phyloP scores from a whole-genome alignment of 2,888 invertebrate species.

The Leptinotarsa haldemani region DNA sequence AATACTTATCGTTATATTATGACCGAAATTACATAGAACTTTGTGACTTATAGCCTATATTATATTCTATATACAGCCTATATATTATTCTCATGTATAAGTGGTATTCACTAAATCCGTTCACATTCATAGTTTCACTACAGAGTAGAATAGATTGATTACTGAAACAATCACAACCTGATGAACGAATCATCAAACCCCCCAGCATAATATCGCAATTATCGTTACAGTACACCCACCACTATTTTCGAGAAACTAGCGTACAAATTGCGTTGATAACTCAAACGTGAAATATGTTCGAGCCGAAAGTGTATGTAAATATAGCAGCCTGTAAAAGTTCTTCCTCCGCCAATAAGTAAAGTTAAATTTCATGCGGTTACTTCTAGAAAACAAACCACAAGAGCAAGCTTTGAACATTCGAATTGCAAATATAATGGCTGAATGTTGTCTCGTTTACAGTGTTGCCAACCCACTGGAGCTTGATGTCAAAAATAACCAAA shows the following conservation, averaged over 20 bases:
- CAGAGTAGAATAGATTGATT: not conserved
- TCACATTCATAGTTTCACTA: no score
- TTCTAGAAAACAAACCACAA: slow-evolving; percentile 50
- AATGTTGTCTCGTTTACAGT: slow-evolving; percentile 55
- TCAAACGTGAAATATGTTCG: slow-evolving; percentile 43
- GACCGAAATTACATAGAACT: no score
- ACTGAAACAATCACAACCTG: not conserved
- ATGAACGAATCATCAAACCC: not conserved
- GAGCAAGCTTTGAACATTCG: slow-evolving; percentile 57
- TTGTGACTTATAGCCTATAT: no score
- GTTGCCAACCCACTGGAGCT: no score
- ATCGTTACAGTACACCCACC: slow-evolving; percentile 26
- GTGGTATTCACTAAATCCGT: no score
- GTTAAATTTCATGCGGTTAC: slow-evolving; percentile 52
- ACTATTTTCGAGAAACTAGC: slow-evolving; percentile 30
- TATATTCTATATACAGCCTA: no score
- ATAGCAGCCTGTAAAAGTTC: slow-evolving; percentile 47
- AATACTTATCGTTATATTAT: no score
- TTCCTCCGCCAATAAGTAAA: slow-evolving; percentile 51
- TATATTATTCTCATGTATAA: no score
- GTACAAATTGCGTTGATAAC: slow-evolving; percentile 32
- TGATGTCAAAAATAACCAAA: no score
- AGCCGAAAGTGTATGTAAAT: slow-evolving; percentile 49
- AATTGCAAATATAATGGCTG: slow-evolving; percentile 62
- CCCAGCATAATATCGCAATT: slow-evolving; percentile 26